Base-by-base conservation (phyloP, 2,113 vertebrate genomes). In the Australoheros scitulus region DNA sequence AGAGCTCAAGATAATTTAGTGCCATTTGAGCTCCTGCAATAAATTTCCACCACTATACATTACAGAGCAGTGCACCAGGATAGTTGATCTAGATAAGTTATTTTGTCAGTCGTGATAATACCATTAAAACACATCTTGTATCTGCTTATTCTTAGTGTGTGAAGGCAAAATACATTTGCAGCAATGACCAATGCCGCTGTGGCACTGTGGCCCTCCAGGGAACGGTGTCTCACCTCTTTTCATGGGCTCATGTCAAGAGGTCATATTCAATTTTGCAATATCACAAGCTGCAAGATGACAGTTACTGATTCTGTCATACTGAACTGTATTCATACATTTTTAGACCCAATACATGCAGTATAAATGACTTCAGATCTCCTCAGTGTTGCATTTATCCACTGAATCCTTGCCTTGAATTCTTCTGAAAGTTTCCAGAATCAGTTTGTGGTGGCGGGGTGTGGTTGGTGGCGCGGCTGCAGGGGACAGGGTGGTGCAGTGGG, bases 1-100 rank as follows among this genome's bases (percentile, higher is more conserved):
- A 68, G 76, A 47, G 79, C 75, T 87, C 52, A 56, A 55, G 78
- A 87, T 75, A 76, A 81, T 81, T 78, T 58, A 29, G 56, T 52
- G 36, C 29, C 59, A 60, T 76, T 84, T 0, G 15, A 79, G 80
- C 61, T 55, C 20, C 52, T 18, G 60, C 32, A 72, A 60, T 50
- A 36, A 34, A 65, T 36, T 52, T 83, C 20, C 38, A 36, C 56
- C 24, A 24, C 56, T 32, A 36, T 20, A 38, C 68, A 59, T 13
- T 55, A 63, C 80, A 50, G 32, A 57, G 80, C 43, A 57, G 57
- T 24, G 36, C 9, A 2, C n/a, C 52, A 26, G 65, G 41, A 6
- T 60, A 56, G 76, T 10, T 43, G 65, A 61, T 79, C 82, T 24
- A 59, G 43, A 79, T 56, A 57, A 74, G 29, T 7, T 32, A 38